phyloP scores from a whole-genome alignment of 2,113 vertebrate genomes.

The Thalassoma bifasciatum region DNA sequence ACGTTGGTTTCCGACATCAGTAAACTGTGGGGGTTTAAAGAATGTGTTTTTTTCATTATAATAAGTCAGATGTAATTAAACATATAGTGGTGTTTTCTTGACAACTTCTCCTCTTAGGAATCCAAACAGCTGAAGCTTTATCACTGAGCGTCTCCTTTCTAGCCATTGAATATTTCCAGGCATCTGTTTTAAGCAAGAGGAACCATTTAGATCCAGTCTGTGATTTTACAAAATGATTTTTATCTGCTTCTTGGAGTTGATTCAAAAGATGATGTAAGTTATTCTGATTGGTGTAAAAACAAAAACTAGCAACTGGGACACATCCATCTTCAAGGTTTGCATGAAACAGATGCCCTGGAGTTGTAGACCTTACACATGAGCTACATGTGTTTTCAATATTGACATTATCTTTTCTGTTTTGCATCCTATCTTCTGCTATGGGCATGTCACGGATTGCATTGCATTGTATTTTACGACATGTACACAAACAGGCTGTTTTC shows the following conservation, averaged over 20 bases:
- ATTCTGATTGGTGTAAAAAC: constrained; percentile 11
- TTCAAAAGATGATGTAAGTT: constrained; percentile 23
- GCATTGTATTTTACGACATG: not conserved
- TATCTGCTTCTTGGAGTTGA: constrained; percentile 18
- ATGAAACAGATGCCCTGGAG: not conserved
- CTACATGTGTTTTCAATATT: constrained; percentile 35
- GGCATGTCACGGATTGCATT: not conserved
- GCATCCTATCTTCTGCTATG: too few relatives aligned
- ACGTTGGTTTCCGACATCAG: constrained; percentile 31
- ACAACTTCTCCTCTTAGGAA: constrained; percentile 18
- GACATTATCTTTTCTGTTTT: not conserved
- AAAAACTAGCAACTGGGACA: constrained; percentile 11
- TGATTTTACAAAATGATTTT: constrained; percentile 17
- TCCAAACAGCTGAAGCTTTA: constrained; percentile 29
- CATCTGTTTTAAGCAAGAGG: constrained; percentile 20
- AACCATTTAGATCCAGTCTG: constrained; percentile 6
- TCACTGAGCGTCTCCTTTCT: constrained; percentile 18
- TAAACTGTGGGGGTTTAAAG: not conserved
- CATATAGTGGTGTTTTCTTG: constrained; percentile 13
- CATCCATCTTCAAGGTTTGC: constrained; percentile 5
- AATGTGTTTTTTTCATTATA: not conserved
- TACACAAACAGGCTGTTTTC: not conserved
- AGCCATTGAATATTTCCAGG: constrained; percentile 23
- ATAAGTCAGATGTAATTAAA: constrained; percentile 34
- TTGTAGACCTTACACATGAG: not conserved